A percentile compares a stretch with the other conserved stretches of the same genome.
These are phyloP conservation scores for Chymomyza caudatula DNA, from an alignment of 2,888 invertebrate species.

Conservation along the genomic window DNA sequence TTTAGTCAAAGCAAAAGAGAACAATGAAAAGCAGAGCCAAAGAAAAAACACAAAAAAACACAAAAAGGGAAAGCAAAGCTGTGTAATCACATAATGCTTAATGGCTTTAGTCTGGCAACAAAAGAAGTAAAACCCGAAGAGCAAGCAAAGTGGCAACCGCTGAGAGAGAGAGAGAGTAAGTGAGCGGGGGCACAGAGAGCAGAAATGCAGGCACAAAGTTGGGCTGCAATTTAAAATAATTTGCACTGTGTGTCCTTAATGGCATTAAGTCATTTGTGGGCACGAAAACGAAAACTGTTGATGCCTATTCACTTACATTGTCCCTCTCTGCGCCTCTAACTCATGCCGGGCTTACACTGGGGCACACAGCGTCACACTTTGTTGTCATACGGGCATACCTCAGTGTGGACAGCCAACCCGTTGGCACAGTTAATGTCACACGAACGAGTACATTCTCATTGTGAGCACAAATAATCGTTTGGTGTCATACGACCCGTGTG, in stretches of 20 bases:
- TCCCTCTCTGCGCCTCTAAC: neutral
- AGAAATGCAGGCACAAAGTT: conserved; percentile 19
- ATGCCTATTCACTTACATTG: neutral
- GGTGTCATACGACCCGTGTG: too few relatives aligned
- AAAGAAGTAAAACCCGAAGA: conserved; percentile 7
- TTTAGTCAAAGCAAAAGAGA: conserved; percentile 27
- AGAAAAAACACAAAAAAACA: neutral
- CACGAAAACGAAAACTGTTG: neutral
- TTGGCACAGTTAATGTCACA: too few relatives aligned
- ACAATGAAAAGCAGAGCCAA: neutral
- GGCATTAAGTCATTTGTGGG: conserved; percentile 64
- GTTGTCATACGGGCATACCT: too few relatives aligned
- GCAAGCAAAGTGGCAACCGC: neutral
- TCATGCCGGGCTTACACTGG: too few relatives aligned
- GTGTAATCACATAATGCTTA: conserved; percentile 54
- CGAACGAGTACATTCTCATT: too few relatives aligned
- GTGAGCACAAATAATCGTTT: too few relatives aligned
- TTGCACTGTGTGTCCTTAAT: conserved; percentile 45
- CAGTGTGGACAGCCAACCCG: too few relatives aligned
- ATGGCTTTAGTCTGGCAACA: conserved; percentile 50
- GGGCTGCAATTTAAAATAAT: conserved; percentile 45
- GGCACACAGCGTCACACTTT: too few relatives aligned
- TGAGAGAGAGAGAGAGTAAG: conserved; percentile 4
- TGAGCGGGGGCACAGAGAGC: conserved; percentile 3
- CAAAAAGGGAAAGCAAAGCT: conserved; percentile 22